phyloP scores from a whole-genome alignment of 2,888 invertebrate species.

The Cryptocephalus moraei region DNA sequence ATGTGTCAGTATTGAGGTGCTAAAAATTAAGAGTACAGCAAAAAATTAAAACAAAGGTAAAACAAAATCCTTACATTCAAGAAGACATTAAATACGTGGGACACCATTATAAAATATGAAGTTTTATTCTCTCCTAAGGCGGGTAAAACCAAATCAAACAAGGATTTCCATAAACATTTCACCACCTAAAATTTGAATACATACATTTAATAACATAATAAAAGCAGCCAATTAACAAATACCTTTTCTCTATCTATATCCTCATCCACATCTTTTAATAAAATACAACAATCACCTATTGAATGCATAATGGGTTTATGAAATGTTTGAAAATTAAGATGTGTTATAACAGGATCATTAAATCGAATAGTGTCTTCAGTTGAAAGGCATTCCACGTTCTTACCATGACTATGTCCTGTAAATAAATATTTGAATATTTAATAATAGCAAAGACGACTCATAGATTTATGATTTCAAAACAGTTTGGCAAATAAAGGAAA shows the following conservation, averaged over 20 bases:
- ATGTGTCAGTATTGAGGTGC: no score
- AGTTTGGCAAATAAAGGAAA: no score
- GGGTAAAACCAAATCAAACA: conserved; percentile 12
- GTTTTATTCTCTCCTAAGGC: conserved; percentile 5
- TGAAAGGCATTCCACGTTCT: background rate
- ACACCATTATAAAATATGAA: conserved; percentile 10
- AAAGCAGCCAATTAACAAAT: conserved; percentile 2
- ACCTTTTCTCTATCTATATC: conserved; percentile 13
- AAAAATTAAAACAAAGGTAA: no score
- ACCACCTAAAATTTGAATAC: conserved; percentile 13
- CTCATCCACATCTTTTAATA: conserved; percentile 17
- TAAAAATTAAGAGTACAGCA: no score
- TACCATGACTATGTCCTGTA: background rate
- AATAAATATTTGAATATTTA: no score
- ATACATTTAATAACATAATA: background rate
- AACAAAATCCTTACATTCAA: conserved; percentile 11
- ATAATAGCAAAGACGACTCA: background rate
- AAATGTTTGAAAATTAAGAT: conserved; percentile 19
- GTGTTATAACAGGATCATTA: background rate
- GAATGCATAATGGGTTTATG: conserved; percentile 21
- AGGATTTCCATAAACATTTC: conserved; percentile 20
- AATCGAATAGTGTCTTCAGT: conserved; percentile 1
- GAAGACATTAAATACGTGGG: conserved; percentile 12
- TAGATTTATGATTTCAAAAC: no score
- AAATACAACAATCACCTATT: conserved; percentile 20